Base-by-base conservation (phyloP, 1,140 invertebrate genomes). In the Zophobas atratus region DNA sequence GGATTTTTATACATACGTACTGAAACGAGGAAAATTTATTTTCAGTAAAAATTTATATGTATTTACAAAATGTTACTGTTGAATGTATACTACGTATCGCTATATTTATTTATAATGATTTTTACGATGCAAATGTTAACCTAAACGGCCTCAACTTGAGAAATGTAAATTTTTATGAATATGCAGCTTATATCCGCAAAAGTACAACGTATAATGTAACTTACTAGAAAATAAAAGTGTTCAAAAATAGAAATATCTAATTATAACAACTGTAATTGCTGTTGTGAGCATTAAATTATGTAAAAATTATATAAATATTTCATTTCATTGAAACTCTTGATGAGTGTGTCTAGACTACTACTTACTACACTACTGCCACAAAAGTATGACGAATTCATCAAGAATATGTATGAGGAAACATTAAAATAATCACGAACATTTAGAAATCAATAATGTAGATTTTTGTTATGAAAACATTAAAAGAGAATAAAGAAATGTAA, bases 251-350 rank as follows among this genome's bases (percentile, higher is more conserved):
- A 67, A 48, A 67, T 63, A 63, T 34, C n/a, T 48, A 71, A 71
- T 48, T 72, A 74, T 73, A 76, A 79, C 78, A 78, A 67, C 77
- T 85, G 83, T 84, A 84, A 83, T 83, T 81, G 83, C 84, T 85
- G 83, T 80, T 85, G 84, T 85, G 84, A 85, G 84, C 84, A 85
- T 85, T 85, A 85, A 85, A 85, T 81, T 79, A 82, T 76, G 56
- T 55, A 79, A 70, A 79, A 49, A 76, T 72, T 20, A 39, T 32
- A 4, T 6, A 32, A 49, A 6, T 35, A 38, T 72, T 70, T 77
- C 36, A 71, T 77, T 77, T 48, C 43, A 60, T 20, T 20, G 20
- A 20, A 20, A 20, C 20, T 20, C 20, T 20, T 20, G 20, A 20
- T 20, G 20, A 20, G 20, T 20, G 20, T 20, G 20, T 20, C 20